Conservation (phyloP, 2,113 vertebrate species). For the Bambusicola thoracicus region DNA sequence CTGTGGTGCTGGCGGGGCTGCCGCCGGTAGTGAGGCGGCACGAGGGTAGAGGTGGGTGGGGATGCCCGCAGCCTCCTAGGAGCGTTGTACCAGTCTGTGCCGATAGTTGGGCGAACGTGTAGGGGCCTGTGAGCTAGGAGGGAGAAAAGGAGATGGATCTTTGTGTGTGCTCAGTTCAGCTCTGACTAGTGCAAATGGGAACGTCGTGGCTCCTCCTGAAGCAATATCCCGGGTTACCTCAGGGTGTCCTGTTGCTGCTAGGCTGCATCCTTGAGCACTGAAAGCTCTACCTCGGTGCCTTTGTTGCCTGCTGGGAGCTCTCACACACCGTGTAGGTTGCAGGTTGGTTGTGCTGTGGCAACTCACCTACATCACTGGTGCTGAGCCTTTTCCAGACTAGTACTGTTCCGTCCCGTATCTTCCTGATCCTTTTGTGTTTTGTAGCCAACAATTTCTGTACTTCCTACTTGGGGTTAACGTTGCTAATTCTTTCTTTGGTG, state of each 20-base stretch:
- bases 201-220: too few species aligned
- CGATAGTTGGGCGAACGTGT: too few species aligned
- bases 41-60: too few species aligned
- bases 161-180: too few species aligned
- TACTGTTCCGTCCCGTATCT: fast-evolving
- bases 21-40: too few species aligned
- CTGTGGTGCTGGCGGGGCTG: neutral
- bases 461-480: neutral
- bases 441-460: too few species aligned
- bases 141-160: too few species aligned
- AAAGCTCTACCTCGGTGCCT: neutral
- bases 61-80: too few species aligned
- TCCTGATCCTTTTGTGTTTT: neutral
- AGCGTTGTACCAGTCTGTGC: too few species aligned
- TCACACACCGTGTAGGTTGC: fast-evolving
- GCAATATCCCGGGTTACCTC: neutral
- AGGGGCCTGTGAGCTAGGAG: neutral
- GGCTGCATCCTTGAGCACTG: too few species aligned
- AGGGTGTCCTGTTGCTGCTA: neutral
- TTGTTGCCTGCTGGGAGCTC: neutral
- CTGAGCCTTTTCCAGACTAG: neutral
- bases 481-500: fast-evolving
- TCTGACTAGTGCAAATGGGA: too few species aligned
- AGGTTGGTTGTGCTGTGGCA: fast-evolving
- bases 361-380: neutral